Conservation (phyloP, 2,888 invertebrate species). For the Lathronympha strigana region DNA sequence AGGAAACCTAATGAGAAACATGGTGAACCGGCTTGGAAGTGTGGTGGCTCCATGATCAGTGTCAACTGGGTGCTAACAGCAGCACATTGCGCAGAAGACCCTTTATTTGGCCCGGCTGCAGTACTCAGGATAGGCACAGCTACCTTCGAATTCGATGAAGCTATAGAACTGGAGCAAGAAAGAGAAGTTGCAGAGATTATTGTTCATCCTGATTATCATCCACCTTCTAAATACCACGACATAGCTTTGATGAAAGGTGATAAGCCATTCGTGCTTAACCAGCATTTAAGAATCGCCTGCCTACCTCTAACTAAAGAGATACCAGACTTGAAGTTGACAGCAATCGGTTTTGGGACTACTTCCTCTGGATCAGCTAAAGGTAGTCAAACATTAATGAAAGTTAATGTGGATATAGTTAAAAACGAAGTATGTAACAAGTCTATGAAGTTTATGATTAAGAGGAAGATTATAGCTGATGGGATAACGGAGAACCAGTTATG, state of each 20-base stretch:
- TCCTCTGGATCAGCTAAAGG: constrained; percentile 67
- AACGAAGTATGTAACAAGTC: constrained; percentile 66
- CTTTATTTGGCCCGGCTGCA: constrained; percentile 75
- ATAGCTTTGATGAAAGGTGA: constrained; percentile 86
- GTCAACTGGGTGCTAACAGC: constrained; percentile 75
- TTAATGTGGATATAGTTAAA: constrained; percentile 71
- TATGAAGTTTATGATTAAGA: constrained; percentile 68
- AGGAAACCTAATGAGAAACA: constrained; percentile 44
- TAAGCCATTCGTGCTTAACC: constrained; percentile 72
- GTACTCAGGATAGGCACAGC: constrained; percentile 82
- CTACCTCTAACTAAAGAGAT: constrained; percentile 67
- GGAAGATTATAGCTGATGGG: constrained; percentile 64
- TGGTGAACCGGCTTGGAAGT: constrained; percentile 65
- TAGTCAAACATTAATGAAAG: constrained; percentile 78
- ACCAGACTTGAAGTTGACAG: constrained; percentile 70
- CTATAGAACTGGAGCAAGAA: constrained; percentile 80
- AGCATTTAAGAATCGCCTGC: constrained; percentile 86
- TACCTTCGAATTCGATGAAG: constrained; percentile 77
- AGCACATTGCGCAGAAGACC: constrained; percentile 74
- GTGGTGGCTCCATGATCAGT: constrained; percentile 75
- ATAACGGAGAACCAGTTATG: constrained; percentile 71
- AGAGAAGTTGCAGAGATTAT: constrained; percentile 71
- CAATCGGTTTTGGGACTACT: constrained; percentile 86
- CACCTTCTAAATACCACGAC: constrained; percentile 85
- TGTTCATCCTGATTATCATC: constrained; percentile 83